Percentiles rank a stretch among this genome's conserved stretches.
Evolutionary conservation across 2,888 invertebrate species (phyloP).

Genomic region (Drosophila limbata): DNA sequence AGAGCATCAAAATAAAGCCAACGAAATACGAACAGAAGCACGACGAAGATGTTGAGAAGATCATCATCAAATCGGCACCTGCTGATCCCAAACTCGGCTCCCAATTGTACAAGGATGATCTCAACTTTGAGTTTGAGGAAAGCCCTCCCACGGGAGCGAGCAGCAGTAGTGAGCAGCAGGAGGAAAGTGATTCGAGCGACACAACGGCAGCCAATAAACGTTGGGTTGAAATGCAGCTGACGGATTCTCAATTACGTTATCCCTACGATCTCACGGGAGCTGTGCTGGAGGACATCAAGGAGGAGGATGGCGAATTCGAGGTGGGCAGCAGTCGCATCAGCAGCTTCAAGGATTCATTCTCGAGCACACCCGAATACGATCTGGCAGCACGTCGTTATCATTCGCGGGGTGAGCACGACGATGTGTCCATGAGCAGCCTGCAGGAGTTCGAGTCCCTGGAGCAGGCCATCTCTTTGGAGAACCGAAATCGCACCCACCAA

Average conservation of each 20-base stretch:
- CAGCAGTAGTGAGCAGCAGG: constrained; percentile 80
- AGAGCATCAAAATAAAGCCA: constrained; percentile 90
- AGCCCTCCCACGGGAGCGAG: constrained; percentile 86
- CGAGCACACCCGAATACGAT: constrained; percentile 97
- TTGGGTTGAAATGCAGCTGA: constrained; percentile 95
- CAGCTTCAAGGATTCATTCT: constrained; percentile 94
- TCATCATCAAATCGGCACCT: constrained; percentile 89
- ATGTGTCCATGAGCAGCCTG: constrained; percentile 95
- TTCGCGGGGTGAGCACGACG: constrained; percentile 93
- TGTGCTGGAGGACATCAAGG: constrained; percentile 95
- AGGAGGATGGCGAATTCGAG: constrained; percentile 96
- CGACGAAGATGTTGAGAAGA: constrained; percentile 90
- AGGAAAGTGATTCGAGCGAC: constrained; percentile 88
- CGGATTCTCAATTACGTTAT: constrained; percentile 88
- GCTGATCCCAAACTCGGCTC: constrained; percentile 88
- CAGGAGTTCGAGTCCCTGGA: constrained; percentile 98
- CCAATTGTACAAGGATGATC: constrained; percentile 87
- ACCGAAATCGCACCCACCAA: constrained; percentile 88
- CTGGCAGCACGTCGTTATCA: constrained; percentile 93
- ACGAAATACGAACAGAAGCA: constrained; percentile 87
- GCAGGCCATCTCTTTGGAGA: constrained; percentile 92
- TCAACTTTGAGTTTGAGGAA: constrained; percentile 91
- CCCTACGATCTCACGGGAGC: constrained; percentile 93
- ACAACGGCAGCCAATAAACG: constrained; percentile 91
- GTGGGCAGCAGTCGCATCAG: constrained; percentile 90